These are phyloP conservation scores for Pristionchus mayeri DNA, from an alignment of 2,888 invertebrate genomes.

Conservation along the genomic window DNA sequence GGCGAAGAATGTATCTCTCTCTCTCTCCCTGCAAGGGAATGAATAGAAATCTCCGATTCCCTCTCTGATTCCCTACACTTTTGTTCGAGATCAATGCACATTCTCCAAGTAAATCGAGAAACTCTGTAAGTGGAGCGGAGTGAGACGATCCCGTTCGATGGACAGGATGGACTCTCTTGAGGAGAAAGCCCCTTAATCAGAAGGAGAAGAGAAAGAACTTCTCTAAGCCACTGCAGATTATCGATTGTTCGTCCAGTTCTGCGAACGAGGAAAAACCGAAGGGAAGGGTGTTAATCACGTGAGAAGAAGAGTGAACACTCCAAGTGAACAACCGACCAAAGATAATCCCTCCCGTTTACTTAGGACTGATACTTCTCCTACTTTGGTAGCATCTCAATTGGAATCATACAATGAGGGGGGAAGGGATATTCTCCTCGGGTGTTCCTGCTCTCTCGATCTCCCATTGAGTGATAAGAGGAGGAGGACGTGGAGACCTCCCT, in stretches of 20 bases:
- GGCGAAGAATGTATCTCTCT: slow-evolving; percentile 21
- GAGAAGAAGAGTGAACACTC: slow-evolving; percentile 30
- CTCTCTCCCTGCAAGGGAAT: background rate
- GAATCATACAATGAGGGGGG: no score
- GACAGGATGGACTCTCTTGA: no score
- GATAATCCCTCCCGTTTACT: background rate
- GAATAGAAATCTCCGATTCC: slow-evolving; percentile 22
- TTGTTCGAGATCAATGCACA: slow-evolving; percentile 5
- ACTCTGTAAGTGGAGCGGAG: background rate
- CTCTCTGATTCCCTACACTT: background rate
- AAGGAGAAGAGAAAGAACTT: slow-evolving; percentile 1
- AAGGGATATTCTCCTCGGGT: background rate
- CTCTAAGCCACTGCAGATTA: background rate
- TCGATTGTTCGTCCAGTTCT: slow-evolving; percentile 7
- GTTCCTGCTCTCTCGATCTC: background rate
- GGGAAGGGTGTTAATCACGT: background rate
- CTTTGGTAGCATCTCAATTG: no score
- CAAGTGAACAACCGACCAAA: background rate
- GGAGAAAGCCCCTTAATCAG: slow-evolving; percentile 13
- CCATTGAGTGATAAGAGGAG: background rate
- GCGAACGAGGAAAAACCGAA: background rate
- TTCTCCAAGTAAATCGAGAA: background rate
- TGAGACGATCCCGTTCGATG: background rate
- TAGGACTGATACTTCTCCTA: no score
- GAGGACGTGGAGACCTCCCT: background rate